phyloP scores from a whole-genome alignment of 2,113 vertebrate species.

The Takifugu flavidus region DNA sequence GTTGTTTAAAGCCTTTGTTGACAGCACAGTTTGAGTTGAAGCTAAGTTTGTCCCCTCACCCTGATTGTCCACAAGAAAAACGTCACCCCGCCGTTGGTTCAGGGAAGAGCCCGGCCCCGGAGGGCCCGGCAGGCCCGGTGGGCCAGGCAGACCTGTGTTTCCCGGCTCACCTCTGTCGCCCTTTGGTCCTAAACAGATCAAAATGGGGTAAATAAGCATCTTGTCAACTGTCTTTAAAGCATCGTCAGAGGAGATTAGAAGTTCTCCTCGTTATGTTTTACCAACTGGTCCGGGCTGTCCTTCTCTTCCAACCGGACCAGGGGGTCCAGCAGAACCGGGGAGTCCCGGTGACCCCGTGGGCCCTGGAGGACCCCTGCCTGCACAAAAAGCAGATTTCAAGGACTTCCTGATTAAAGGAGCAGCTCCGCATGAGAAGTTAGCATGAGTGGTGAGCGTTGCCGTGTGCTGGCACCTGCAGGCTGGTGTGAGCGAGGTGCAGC shows the following conservation, averaged over 20 bases:
- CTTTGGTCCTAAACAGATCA: constrained; percentile 54
- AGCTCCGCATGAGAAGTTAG: background rate
- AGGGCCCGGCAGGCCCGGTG: constrained; percentile 82
- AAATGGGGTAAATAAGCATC: background rate
- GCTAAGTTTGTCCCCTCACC: constrained; percentile 69
- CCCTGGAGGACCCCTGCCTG: constrained; percentile 54
- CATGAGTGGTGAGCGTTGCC: background rate
- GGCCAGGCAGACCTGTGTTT: constrained; percentile 78
- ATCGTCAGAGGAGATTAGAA: no score
- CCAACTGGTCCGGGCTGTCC: constrained; percentile 81
- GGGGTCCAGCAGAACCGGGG: constrained; percentile 56
- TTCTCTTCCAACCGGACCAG: constrained; percentile 58
- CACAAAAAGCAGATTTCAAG: constrained; percentile 12
- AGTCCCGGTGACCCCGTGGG: constrained; percentile 66
- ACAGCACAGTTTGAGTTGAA: constrained; percentile 7
- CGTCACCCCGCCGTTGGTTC: constrained; percentile 74
- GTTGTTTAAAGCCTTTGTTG: background rate
- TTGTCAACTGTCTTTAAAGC: background rate
- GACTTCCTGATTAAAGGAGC: background rate
- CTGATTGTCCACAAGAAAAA: constrained; percentile 80
- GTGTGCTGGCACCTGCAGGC: constrained; percentile 20
- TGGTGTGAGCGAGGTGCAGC: constrained; percentile 57
- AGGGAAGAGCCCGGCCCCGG: constrained; percentile 47
- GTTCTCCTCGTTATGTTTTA: constrained; percentile 41
- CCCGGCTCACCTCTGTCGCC: constrained; percentile 83